Evolutionary conservation across 1,140 invertebrate genomes (phyloP).

Genomic region (Drosophila littoralis): DNA sequence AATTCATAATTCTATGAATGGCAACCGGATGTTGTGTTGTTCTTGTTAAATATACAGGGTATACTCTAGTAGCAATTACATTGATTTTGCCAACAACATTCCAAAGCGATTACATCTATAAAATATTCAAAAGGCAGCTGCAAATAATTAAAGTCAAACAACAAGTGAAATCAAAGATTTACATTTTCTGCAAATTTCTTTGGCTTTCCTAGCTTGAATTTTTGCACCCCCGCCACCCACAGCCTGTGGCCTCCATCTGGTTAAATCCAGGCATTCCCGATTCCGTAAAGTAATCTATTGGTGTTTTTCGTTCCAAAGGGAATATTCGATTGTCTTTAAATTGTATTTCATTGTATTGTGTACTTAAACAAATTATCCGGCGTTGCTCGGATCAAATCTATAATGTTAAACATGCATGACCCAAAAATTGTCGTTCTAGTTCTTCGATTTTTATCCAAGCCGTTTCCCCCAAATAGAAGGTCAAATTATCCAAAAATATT

Average conservation of each 20-base stretch:
- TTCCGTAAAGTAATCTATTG: not conserved
- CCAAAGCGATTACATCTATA: not conserved
- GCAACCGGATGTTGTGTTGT: no score
- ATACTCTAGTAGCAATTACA: not conserved
- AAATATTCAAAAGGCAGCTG: not conserved
- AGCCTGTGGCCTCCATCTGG: not conserved
- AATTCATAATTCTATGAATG: slow-evolving; percentile 46
- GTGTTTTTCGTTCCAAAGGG: not conserved
- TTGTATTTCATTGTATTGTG: no score
- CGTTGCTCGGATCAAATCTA: no score
- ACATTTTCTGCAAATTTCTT: not conserved
- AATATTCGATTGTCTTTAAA: not conserved
- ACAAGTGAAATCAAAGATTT: not conserved
- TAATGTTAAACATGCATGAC: no score
- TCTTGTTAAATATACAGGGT: no score
- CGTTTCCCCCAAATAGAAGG: no score
- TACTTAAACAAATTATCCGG: no score
- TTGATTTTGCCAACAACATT: not conserved
- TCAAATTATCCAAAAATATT: no score
- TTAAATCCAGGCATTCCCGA: not conserved
- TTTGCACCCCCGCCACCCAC: not conserved
- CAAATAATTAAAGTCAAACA: not conserved
- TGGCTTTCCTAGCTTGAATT: not conserved
- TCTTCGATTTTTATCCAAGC: no score
- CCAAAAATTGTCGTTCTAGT: no score